Base-by-base conservation (phyloP, 2,888 invertebrate genomes). In the Erynnis tages region DNA sequence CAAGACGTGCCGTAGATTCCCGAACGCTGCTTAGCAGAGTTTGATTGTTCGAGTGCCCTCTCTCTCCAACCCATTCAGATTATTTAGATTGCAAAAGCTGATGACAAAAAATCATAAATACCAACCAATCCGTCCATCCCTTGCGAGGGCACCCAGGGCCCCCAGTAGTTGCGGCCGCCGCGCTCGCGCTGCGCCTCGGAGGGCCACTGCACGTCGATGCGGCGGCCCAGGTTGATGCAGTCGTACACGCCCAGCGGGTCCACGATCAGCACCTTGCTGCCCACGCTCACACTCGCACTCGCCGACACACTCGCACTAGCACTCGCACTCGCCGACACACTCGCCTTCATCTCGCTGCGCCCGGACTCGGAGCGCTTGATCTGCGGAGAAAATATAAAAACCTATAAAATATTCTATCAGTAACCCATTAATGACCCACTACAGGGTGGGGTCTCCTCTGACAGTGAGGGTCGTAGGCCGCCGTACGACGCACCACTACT, bases 201-300 rank as follows among this genome's bases (percentile, higher is more conserved):
- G 0, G 98, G 98, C 98, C 98, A 99, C 62, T 94, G 93, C n/a
- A 98, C 97, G 69, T 98, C 98, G 54, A 97, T 97, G 58, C 97
- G 90, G 56, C 97, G 90, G 5, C 97, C 97, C 60, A 97, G 86
- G 79, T 98, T 98, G 53, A 98, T 94, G 57, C 96, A 96, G 73
- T 98, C 97, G 69, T 96, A 98, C 35, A 98, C 96, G 67, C 92
- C 83, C 4, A 88, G 50, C 13, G 80, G 91, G 59, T 90, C 90
- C 11, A 81, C 74, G 7, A 84, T 90, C 71, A 82, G 71, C 71
- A 82, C 88, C 35, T 89, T 89, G 47, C 87, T 87, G 0, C 88
- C 88, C 0, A 90, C 78, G 55, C 82, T 80, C 0, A 90, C 84
- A 27, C 83, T 88, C 29, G 76, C 72, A 48, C 81, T 85, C 40